phyloP scores from a whole-genome alignment of 1,140 invertebrate species.

The Drosophila nigrodunni region DNA sequence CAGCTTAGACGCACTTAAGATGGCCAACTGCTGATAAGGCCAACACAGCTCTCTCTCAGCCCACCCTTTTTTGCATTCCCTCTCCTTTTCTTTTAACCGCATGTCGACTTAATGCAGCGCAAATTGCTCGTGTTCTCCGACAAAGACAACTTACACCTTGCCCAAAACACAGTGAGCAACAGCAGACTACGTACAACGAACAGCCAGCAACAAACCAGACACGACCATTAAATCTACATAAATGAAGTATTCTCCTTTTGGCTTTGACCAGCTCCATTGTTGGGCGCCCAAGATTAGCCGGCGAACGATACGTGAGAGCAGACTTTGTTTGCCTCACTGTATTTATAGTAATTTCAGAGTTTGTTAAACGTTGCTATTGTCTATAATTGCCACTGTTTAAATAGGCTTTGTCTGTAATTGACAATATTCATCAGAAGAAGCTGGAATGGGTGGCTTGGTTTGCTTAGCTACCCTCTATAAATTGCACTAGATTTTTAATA shows the following conservation, averaged over 20 bases:
- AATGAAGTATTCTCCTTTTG: slow-evolving; percentile 25
- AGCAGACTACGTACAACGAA: slow-evolving; percentile 22
- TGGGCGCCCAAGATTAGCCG: slow-evolving; percentile 18
- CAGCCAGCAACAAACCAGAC: slow-evolving; percentile 32
- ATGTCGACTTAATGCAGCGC: slow-evolving; percentile 67
- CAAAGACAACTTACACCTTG: slow-evolving; percentile 57
- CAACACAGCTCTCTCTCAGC: slow-evolving; percentile 5
- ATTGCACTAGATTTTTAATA: too few species aligned
- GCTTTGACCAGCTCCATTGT: not conserved
- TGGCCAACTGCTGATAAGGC: slow-evolving; percentile 43
- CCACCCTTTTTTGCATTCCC: not conserved
- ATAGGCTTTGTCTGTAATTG: slow-evolving; percentile 9
- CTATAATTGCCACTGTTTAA: slow-evolving; percentile 33
- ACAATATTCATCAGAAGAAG: slow-evolving; percentile 10
- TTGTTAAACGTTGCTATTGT: slow-evolving; percentile 23
- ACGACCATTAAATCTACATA: slow-evolving; percentile 48
- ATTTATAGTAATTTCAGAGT: slow-evolving; percentile 14
- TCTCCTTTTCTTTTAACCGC: not conserved
- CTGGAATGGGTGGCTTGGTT: too few species aligned
- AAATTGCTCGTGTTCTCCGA: slow-evolving; percentile 71
- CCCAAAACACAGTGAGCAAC: not conserved
- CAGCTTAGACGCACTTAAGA: slow-evolving; percentile 51
- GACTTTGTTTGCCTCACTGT: slow-evolving; percentile 10
- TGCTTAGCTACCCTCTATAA: too few species aligned
- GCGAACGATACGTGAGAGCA: not conserved